Conservation (phyloP, 1,140 invertebrate species). For the Heliothis virescens region DNA sequence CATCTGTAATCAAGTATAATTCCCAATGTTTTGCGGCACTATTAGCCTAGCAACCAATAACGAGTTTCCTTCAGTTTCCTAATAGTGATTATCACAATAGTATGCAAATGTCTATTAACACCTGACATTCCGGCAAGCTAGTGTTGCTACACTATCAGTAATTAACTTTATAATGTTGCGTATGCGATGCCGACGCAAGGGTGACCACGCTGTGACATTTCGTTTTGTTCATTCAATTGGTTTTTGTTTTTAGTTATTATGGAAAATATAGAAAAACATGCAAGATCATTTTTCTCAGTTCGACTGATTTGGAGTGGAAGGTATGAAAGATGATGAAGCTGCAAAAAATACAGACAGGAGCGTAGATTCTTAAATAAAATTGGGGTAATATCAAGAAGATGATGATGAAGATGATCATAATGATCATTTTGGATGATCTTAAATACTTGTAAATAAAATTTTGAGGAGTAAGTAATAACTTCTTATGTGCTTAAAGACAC, state of each 20-base stretch:
- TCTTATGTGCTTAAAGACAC: no score
- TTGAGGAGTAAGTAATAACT: no score
- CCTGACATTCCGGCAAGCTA: conserved; percentile 26
- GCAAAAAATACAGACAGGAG: no score
- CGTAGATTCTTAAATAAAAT: no score
- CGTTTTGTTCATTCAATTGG: neutral
- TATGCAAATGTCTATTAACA: conserved; percentile 47
- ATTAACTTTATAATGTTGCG: conserved; percentile 41
- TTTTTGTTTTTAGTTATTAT: neutral
- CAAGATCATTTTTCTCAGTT: no score
- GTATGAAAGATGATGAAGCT: neutral
- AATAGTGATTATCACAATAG: conserved; percentile 43
- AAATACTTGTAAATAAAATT: no score
- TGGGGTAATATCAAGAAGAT: no score
- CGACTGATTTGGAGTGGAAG: no score
- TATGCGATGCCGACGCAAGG: conserved; percentile 16
- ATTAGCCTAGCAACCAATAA: conserved; percentile 1
- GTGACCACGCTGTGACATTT: conserved; percentile 8
- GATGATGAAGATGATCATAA: no score
- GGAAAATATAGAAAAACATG: no score
- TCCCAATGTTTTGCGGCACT: neutral
- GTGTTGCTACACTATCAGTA: conserved; percentile 39
- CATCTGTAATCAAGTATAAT: neutral
- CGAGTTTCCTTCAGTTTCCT: conserved; percentile 40
- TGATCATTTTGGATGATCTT: no score